Evolutionary conservation across 2,888 invertebrate species (phyloP), one percentile per base, ranked within the genome.

Genomic region (Spisula subtruncata): DNA sequence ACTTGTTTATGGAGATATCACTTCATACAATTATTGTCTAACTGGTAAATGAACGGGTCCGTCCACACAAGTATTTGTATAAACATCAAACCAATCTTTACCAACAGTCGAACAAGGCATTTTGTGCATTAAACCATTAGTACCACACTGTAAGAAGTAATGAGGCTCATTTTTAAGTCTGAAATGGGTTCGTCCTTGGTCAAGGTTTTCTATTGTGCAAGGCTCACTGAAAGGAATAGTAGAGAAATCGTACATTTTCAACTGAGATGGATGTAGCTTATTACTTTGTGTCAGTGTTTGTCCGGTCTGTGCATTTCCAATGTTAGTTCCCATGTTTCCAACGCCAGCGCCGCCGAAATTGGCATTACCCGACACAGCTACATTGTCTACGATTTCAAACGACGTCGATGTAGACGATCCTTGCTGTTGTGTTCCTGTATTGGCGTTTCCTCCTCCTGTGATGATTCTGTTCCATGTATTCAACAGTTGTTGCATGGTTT

Each of bases 31-130:
- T 5, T 8, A 41, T 8, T 41, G 41, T 41, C 41, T 41, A 41
- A 75, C 16, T 1, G 75, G 75, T 75, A 75, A 16, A 66, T 89
- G 89, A 29, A 92, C 81, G 20, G 92, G 89, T 25, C 92, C 92
- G 79, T 92, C 92, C 6, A 92, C 92, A 87, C 92, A 92, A 0
- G 91, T 91, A 56, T 85, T 85, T 1, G 92, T 86, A 29, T 83
- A 90, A 10, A 84, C 85, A 75, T 92, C 92, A 41, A 92, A 92
- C 85, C 83, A 92, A 85, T 92, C 92, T 56, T 35, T 80, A n/a
- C 81, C 85, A 35, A 83, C 51, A 0, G 86, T 81, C 0, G 92
- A 87, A 75, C 92, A 92, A 10, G 87, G 85, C 85, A 89, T 90
- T 29, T 35, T 81, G 83, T 91, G 85, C 88, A 89, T 89, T 5